phyloP scores from a whole-genome alignment of 2,113 vertebrate species.

The Mungos mungo region DNA sequence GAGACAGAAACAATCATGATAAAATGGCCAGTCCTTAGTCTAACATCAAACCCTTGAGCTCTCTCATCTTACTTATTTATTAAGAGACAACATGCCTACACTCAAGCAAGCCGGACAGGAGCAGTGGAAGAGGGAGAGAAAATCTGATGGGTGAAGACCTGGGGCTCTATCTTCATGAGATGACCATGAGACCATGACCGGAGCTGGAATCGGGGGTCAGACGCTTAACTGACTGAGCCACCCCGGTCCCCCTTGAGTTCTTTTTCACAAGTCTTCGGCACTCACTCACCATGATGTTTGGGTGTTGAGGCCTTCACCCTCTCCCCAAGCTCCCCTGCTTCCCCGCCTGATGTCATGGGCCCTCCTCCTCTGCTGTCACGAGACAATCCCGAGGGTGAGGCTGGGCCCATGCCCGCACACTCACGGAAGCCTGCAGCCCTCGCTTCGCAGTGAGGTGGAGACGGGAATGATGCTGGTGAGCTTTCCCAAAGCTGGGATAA shows the following conservation, averaged over 20 bases:
- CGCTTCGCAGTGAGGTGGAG: neutral
- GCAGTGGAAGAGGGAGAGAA: no score
- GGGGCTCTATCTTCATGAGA: no score
- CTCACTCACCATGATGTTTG: neutral
- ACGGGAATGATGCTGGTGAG: rapidly evolving
- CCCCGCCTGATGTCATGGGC: neutral
- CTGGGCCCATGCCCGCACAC: neutral
- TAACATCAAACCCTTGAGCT: no score
- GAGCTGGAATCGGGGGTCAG: no score
- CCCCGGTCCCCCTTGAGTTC: no score
- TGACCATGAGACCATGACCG: no score
- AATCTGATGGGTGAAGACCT: no score
- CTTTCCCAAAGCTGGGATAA: neutral
- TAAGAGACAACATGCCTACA: no score
- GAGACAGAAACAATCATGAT: rapidly evolving
- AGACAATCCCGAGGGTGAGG: no score
- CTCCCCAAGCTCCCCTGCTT: neutral
- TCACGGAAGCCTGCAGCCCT: neutral
- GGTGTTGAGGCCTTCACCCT: neutral
- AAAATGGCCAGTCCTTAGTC: rapidly evolving
- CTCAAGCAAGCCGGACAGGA: no score
- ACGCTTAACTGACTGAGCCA: no score
- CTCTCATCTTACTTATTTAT: no score
- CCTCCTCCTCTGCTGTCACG: neutral
- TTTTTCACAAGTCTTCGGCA: neutral